Evolutionary conservation across 2,888 invertebrate genomes (phyloP).

Genomic region (Nemoura dubitans): DNA sequence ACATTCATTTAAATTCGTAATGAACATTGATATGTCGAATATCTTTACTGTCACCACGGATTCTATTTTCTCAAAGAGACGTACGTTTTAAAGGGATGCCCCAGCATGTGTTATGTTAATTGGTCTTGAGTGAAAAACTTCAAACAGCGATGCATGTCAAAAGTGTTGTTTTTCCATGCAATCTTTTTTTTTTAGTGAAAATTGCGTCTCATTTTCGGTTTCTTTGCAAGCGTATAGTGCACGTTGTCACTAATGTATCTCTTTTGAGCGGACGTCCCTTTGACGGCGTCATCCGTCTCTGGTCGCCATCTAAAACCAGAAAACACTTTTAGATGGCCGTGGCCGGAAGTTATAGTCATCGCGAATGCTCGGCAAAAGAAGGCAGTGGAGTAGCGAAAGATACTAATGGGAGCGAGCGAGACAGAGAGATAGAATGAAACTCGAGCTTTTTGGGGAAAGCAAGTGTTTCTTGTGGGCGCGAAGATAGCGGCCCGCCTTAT

Average conservation of each 20-base stretch:
- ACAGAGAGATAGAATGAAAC: neutral
- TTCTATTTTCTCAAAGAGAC: neutral
- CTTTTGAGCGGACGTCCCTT: constrained; percentile 12
- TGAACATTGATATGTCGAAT: neutral
- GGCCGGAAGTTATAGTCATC: constrained; percentile 23
- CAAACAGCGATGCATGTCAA: neutral
- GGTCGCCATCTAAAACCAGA: constrained; percentile 15
- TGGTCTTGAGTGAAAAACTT: neutral
- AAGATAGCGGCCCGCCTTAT: neutral
- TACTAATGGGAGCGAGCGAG: constrained; percentile 27
- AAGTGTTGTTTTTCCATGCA: neutral
- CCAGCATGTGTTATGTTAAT: neutral
- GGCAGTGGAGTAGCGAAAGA: constrained; percentile 18
- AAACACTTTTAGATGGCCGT: constrained; percentile 3
- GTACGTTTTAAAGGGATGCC: neutral
- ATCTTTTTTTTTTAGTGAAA: neutral
- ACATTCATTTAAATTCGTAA: neutral
- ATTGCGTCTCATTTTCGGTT: neutral
- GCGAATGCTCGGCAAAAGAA: neutral
- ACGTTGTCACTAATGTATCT: constrained; percentile 20
- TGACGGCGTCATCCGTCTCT: constrained; percentile 10
- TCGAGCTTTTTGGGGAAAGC: constrained; percentile 27
- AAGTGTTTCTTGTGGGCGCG: constrained; percentile 22
- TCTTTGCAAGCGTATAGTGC: neutral
- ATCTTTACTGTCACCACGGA: neutral